phyloP scores from a whole-genome alignment of 2,888 invertebrate genomes.

The Fragum whitleyi region DNA sequence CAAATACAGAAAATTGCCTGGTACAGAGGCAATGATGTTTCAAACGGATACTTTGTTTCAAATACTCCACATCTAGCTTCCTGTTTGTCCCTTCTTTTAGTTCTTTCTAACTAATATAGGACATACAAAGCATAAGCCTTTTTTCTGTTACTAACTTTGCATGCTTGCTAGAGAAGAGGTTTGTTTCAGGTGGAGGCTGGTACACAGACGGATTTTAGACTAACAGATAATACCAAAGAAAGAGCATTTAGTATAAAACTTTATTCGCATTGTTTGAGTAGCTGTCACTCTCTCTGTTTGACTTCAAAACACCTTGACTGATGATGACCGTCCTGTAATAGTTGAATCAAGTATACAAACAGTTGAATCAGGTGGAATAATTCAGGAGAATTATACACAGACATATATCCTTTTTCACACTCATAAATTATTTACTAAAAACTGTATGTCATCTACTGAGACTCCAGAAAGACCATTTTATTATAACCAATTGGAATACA shows the following conservation, averaged over 20 bases:
- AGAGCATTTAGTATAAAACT: background rate
- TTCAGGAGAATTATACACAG: background rate
- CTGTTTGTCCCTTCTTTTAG: too few species aligned
- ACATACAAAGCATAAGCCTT: too few species aligned
- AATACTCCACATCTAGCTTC: too few species aligned
- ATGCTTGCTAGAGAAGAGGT: background rate
- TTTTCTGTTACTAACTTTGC: background rate
- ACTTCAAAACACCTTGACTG: background rate
- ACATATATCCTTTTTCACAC: background rate
- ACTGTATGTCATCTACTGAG: background rate
- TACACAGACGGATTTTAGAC: background rate
- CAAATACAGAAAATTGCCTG: too few species aligned
- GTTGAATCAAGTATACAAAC: background rate
- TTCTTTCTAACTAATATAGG: too few species aligned
- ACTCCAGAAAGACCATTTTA: background rate
- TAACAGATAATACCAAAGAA: background rate
- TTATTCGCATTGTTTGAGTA: background rate
- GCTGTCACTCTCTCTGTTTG: background rate
- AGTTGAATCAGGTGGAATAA: background rate
- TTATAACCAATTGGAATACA: background rate
- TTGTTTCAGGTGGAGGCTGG: background rate
- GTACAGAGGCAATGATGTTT: too few species aligned
- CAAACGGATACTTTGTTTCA: too few species aligned
- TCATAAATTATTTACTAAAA: background rate
- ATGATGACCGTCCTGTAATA: background rate